Conservation (phyloP, 92 coral and sea anemone species). For the Epizoanthus ramosus region DNA sequence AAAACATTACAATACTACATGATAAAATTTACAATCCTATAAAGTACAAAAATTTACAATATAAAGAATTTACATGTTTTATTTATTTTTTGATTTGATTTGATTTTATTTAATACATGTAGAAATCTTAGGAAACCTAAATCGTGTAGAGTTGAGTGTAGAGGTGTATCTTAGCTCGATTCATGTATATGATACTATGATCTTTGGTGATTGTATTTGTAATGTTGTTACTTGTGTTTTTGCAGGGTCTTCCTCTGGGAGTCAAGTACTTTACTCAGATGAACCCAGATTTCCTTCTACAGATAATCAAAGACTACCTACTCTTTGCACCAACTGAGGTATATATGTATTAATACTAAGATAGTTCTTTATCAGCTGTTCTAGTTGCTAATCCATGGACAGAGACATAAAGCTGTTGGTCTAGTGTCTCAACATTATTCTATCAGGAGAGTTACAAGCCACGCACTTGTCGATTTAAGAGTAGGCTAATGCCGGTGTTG, state of each 20-base stretch:
- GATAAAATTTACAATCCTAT: no score
- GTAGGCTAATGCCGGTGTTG: no score
- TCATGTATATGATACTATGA: neutral
- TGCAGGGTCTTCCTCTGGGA: conserved; percentile 94
- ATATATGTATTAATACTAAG: neutral
- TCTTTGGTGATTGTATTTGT: neutral
- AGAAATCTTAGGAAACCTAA: no score
- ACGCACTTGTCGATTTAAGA: no score
- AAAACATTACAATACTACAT: no score
- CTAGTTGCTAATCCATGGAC: neutral
- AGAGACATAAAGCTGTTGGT: no score
- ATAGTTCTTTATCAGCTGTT: neutral
- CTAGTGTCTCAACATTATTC: no score
- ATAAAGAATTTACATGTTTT: no score
- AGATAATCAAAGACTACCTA: conserved; percentile 87
- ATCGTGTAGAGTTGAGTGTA: no score
- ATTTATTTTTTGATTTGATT: no score
- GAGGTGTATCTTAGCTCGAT: neutral
- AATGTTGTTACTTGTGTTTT: neutral
- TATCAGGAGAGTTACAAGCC: neutral
- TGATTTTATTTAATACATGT: no score
- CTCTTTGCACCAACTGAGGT: conserved; percentile 97
- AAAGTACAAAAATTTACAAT: no score
- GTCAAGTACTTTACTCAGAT: conserved; percentile 79
- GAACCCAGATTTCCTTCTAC: conserved; percentile 95